Percentiles rank a stretch among this genome's conserved stretches.
phyloP scores from a whole-genome alignment of 2,797 vertebrate genomes.

The Cirrhinus molitorella region DNA sequence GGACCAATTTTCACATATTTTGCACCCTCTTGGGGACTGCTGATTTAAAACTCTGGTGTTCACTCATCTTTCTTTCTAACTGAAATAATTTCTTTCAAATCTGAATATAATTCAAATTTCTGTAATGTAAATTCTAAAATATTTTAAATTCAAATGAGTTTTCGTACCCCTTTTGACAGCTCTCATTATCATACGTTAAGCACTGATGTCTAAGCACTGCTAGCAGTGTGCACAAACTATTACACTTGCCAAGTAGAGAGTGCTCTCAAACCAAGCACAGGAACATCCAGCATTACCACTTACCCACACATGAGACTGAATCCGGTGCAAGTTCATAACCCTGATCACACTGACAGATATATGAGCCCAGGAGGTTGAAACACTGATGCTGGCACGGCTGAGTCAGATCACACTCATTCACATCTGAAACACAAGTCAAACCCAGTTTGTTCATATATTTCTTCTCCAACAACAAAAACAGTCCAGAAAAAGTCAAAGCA shows the following conservation, averaged over 20 bases:
- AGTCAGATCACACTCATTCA: constrained; percentile 91
- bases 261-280: background rate
- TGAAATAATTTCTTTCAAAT: background rate
- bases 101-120: background rate
- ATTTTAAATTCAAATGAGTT: background rate
- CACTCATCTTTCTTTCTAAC: background rate
- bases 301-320: constrained; percentile 92
- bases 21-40: background rate
- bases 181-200: background rate
- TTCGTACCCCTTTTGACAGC: background rate
- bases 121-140: background rate
- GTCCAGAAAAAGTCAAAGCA: background rate
- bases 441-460: background rate
- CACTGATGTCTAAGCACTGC: background rate
- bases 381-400: constrained; percentile 94
- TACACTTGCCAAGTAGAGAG: background rate
- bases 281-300: constrained; percentile 4
- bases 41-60: background rate
- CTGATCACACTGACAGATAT: constrained; percentile 94
- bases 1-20: background rate
- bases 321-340: constrained; percentile 92
- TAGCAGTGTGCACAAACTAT: background rate
- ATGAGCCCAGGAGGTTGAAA: constrained; percentile 95
- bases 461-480: background rate
- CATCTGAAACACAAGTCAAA: constrained; percentile 82